Evolutionary conservation across 2,113 vertebrate genomes (phyloP).

Genomic region (Ammodytes dubius): DNA sequence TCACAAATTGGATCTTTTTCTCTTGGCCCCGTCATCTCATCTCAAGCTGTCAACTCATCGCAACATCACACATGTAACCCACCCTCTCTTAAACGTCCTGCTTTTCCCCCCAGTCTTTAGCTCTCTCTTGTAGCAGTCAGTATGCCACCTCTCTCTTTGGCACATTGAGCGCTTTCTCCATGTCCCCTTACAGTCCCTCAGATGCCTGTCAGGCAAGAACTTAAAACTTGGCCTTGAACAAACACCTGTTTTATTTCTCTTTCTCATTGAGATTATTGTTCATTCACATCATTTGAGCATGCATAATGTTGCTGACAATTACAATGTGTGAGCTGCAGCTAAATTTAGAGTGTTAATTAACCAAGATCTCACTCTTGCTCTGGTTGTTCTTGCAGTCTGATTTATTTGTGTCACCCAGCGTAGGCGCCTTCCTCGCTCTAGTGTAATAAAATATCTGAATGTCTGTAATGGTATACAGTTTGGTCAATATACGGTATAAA

Average conservation of each 20-base stretch:
- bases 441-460: slow-evolving; percentile 8
- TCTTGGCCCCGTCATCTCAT: too few species aligned
- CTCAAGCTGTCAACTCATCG: slow-evolving; percentile 28
- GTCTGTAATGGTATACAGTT: background rate
- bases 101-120: slow-evolving; percentile 24
- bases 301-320: slow-evolving; percentile 55
- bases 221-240: background rate
- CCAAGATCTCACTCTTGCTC: slow-evolving; percentile 48
- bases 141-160: background rate
- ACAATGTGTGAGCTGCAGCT: slow-evolving; percentile 55
- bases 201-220: slow-evolving; percentile 5
- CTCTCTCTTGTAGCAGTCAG: slow-evolving; percentile 18
- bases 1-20: background rate
- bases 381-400: slow-evolving; percentile 53
- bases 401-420: slow-evolving; percentile 53
- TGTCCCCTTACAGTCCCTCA: slow-evolving; percentile 22
- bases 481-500: background rate
- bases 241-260: background rate
- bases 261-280: slow-evolving; percentile 25
- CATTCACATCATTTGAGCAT: slow-evolving; percentile 52
- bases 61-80: slow-evolving; percentile 25
- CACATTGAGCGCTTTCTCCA: background rate
- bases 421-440: slow-evolving; percentile 14
- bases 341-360: slow-evolving; percentile 77
- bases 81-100: slow-evolving; percentile 31